Evolutionary conservation across 1,140 invertebrate genomes (phyloP).

Genomic region (Euura saliciscinereae): DNA sequence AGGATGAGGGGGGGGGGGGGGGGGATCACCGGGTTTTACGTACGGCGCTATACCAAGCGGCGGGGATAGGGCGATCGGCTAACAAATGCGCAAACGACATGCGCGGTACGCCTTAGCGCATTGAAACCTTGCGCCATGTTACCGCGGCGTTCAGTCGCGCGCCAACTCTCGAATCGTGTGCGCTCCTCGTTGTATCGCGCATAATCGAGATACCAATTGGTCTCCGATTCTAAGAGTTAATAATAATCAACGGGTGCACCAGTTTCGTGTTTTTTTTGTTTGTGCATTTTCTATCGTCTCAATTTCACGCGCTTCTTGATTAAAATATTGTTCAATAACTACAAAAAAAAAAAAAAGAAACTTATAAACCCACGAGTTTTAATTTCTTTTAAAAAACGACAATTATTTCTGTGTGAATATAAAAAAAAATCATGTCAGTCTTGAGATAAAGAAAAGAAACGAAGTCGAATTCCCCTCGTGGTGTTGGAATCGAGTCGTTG

Average conservation of each 20-base stretch:
- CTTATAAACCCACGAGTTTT: neutral
- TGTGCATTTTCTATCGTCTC: too few relatives aligned
- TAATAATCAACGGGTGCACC: too few relatives aligned
- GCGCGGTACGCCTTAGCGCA: slow-evolving; percentile 38
- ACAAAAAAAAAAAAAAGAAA: neutral
- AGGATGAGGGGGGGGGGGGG: neutral
- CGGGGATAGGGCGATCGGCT: neutral
- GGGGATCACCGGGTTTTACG: neutral
- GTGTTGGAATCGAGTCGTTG: too few relatives aligned
- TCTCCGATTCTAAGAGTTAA: too few relatives aligned
- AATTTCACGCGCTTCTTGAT: too few relatives aligned
- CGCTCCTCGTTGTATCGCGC: slow-evolving; percentile 18
- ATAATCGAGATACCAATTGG: too few relatives aligned
- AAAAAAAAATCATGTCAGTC: too few relatives aligned
- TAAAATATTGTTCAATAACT: too few relatives aligned
- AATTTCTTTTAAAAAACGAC: neutral
- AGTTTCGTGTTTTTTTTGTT: too few relatives aligned
- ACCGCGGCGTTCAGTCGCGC: slow-evolving; percentile 52
- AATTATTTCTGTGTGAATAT: neutral
- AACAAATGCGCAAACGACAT: slow-evolving; percentile 26
- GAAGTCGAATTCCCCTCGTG: too few relatives aligned
- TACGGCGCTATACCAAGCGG: neutral
- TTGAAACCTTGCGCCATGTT: slow-evolving; percentile 59
- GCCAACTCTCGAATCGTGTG: slow-evolving; percentile 44
- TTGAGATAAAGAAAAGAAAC: neutral